Evolutionary conservation across 2,797 vertebrate species (phyloP), one percentile per base, ranked within the genome.

Genomic region (Manis pentadactyla): DNA sequence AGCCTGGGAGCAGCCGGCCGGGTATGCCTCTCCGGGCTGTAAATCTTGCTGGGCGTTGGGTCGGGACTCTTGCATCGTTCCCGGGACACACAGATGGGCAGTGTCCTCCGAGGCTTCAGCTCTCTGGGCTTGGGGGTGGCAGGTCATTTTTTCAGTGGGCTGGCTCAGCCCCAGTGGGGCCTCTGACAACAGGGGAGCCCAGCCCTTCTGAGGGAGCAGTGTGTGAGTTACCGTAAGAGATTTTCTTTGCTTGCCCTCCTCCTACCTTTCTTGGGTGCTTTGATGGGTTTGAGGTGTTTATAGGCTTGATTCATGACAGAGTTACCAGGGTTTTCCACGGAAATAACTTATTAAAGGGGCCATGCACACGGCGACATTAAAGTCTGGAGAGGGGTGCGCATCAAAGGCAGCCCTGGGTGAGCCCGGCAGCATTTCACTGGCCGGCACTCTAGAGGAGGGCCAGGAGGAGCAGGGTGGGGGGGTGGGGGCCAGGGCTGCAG

Each of bases 261-360:
- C 90, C 90, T 90, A 87, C 94, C 90, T 95, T 95, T 59, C 95
- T 37, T 94, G 97, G 98, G 98, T 96, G 95, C 98, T 99, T 98
- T 98, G 98, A 98, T 98, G 98, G 98, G 94, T 87, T 93, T 87
- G 98, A 98, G 98, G 98, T 98, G 98, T 99, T 98, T 98, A 98
- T 98, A 97, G 98, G 98, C 97, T 98, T 98, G 98, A 98, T 98
- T 98, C 98, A 98, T 92, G 97, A 98, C 98, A 11, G 68, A 97
- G 94, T 98, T 98, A 98, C 98, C 96, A 97, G 98, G 97, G 98
- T 98, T 99, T 99, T 99, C 98, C 98, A 99, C 98, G 98, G 98
- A 99, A 99, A 98, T 98, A 98, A 98, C 98, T 98, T 98, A 98
- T 98, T 99, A 98, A 98, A 98, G 93, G 97, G 63, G 96, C 96